Evolutionary conservation across 2,797 vertebrate genomes (phyloP).

Genomic region (Nyctibius grandis): DNA sequence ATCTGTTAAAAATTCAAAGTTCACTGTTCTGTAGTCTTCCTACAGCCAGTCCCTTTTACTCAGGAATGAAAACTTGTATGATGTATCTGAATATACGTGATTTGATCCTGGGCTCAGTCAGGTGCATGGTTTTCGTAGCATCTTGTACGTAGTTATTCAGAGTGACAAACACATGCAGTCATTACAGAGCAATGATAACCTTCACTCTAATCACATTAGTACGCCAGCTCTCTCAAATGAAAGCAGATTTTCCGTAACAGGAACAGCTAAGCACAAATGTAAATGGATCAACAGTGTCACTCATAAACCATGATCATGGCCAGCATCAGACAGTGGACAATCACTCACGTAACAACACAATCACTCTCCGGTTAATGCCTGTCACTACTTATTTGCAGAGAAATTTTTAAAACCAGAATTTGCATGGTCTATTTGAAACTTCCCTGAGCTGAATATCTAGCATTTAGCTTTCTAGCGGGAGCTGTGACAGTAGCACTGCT

Average conservation of each 20-base stretch:
- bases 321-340: neutral
- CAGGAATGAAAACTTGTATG: conserved; percentile 19
- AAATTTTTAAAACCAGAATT: conserved; percentile 33
- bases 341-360: neutral
- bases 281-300: neutral
- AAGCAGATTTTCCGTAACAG: neutral
- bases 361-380: conserved; percentile 1
- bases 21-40: conserved; percentile 23
- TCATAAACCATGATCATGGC: neutral
- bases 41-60: neutral
- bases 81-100: neutral
- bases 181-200: neutral
- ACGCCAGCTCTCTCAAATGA: neutral
- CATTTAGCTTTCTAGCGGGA: conserved; percentile 58
- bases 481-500: conserved; percentile 69
- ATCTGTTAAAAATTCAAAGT: conserved; percentile 23
- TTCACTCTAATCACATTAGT: neutral
- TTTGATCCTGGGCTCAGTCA: conserved; percentile 1
- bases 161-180: neutral
- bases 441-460: conserved; percentile 35
- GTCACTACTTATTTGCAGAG: conserved; percentile 2
- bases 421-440: conserved; percentile 43
- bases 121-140: neutral
- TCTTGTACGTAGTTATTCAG: neutral
- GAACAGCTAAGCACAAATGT: neutral